Evolutionary conservation across 2,888 invertebrate species (phyloP), one percentile per base, ranked within the genome.

Genomic region (Leucophenga montana): DNA sequence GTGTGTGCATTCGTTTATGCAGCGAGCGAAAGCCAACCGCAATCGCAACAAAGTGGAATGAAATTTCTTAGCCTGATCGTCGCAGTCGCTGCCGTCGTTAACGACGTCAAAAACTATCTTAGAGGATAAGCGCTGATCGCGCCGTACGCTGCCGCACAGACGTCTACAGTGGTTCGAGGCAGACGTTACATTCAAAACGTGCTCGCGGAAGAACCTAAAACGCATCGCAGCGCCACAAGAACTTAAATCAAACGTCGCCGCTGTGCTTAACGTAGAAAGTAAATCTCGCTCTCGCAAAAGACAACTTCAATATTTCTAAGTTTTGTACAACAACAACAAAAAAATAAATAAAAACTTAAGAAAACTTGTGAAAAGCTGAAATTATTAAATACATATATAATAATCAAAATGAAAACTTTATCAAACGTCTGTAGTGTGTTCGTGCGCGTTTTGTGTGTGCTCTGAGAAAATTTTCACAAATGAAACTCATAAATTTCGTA

Each of bases 91-190:
- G 27, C 27, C 4, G 27, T 27, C 27, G 27, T 4, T 4, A 27
- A 27, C 27, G 4, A 27, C 27, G 27, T 27, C 27, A 27, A 46
- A n/a, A 20, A 8, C 67, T 82, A 84, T 84, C 83, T 82, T 83
- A 77, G 83, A 85, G 86, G 86, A 86, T 86, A 86, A 86, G 86
- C 86, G 85, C 76, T 78, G 80, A 82, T 85, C 84, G 81, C 85
- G 82, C 80, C 81, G 82, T 77, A 76, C 84, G 84, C 83, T 85
- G 86, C 84, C 81, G 85, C 80, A 85, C 87, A 86, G 86, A 86
- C 87, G 87, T 85, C 80, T 78, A 81, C 81, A 78, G 86, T 82
- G 80, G 80, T 86, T 84, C 86, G 84, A 85, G 80, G 85, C 82
- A 83, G 83, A 85, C 86, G 86, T 78, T 85, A 85, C 86, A 82